Percentiles rank a stretch among this genome's conserved stretches.
Evolutionary conservation across 2,797 vertebrate species (phyloP).

Genomic region (Enteromius anoplus): DNA sequence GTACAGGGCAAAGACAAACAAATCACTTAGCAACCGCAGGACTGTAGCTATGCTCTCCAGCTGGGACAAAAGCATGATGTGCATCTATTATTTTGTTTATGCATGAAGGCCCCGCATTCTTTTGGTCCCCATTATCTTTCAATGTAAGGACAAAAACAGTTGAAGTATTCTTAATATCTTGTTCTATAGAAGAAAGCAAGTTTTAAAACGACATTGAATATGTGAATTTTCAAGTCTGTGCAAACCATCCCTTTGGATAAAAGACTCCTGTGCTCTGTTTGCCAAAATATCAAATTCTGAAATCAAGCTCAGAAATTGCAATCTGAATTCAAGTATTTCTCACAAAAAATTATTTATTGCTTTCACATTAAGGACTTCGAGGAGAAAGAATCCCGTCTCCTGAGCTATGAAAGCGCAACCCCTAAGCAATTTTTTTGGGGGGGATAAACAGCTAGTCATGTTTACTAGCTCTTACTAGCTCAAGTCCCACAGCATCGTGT

Average conservation of each 20-base stretch:
- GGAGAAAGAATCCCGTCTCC: background rate
- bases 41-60: background rate
- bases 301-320: background rate
- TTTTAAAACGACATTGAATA: background rate
- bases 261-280: background rate
- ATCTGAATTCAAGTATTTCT: background rate
- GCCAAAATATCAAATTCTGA: background rate
- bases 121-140: background rate
- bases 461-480: constrained; percentile 48
- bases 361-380: background rate
- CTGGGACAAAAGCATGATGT: background rate
- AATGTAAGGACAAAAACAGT: background rate
- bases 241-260: background rate
- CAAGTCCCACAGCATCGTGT: constrained; percentile 68
- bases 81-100: too few species aligned
- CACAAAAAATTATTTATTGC: too few species aligned
- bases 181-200: background rate
- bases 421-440: background rate
- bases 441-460: constrained; percentile 14
- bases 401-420: background rate
- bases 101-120: background rate
- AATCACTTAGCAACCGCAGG: constrained; percentile 27
- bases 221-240: background rate
- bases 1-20: constrained; percentile 29
- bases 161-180: background rate